Evolutionary conservation across 2,888 invertebrate species (phyloP), one percentile per base, ranked within the genome.

Genomic region (Cryptocephalus primarius): DNA sequence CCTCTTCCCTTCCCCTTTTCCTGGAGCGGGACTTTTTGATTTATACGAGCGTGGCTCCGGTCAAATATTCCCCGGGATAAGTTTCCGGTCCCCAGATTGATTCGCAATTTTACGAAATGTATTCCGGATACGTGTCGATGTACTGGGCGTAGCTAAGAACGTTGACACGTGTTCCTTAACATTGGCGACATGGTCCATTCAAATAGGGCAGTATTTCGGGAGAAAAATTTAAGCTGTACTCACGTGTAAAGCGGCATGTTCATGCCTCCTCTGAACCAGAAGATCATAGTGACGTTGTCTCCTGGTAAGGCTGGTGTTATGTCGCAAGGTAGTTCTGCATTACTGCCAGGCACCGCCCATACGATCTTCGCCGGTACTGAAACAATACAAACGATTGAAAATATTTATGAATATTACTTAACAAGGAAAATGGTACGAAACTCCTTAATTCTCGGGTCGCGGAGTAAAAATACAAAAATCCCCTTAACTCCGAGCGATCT

Each of bases 231-330:
- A 36, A 36, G 4, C 36, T 11, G 4, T 31, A 39, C 38, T 51
- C 69, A 89, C 90, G 88, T 90, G 72, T 90, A 91, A 47, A 91
- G 77, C 9, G 91, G 90, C 75, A 90, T 88, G 48, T 87, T 82
- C 43, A 80, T 81, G 42, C 80, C 77, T 64, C 89, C 90, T 68
- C 89, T 90, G 76, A 90, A 91, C 91, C 91, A 91, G 50, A 92
- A 80, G 61, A 90, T 81, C 81, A 91, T 82, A 61, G 82, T 87
- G 40, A 89, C 85, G 46, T 76, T 75, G 57, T 88, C 83, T 43
- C 77, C 76, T 0, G 81, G 77, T 22, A 80, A 75, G 0, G 88
- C 81, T 33, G 84, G 79, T 43, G 80, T 80, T 54, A 91, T 77
- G 71, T 91, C 87, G 73, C 92, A 92, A 1, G 91, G 90, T 54